These are phyloP conservation scores for Drosophila limbata DNA, from an alignment of 2,888 invertebrate species.

Conservation along the genomic window DNA sequence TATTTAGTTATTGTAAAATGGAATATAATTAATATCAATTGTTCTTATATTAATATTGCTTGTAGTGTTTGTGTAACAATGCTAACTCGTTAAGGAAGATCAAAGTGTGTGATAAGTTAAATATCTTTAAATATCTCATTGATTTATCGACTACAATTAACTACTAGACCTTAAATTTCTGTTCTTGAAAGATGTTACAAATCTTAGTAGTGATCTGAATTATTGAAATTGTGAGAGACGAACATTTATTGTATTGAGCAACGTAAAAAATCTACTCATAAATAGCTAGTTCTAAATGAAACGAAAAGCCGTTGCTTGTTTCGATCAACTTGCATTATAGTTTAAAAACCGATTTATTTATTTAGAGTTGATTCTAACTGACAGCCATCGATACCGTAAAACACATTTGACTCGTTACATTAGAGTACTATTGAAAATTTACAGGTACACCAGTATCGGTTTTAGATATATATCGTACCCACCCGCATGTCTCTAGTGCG, in stretches of 20 bases:
- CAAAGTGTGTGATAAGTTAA: not conserved
- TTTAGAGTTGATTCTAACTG: not conserved
- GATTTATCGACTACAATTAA: not conserved
- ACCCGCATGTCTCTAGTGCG: too few relatives aligned
- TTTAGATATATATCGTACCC: too few relatives aligned
- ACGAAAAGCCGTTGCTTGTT: not conserved
- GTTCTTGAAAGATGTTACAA: not conserved
- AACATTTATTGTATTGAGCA: not conserved
- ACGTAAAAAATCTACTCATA: not conserved
- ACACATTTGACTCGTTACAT: slow-evolving; percentile 3
- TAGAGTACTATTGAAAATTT: slow-evolving; percentile 2
- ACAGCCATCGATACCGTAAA: not conserved
- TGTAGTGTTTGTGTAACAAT: not conserved
- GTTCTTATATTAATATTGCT: not conserved
- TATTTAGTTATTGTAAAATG: not conserved
- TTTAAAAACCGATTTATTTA: slow-evolving; percentile 3
- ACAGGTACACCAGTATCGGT: slow-evolving; percentile 12
- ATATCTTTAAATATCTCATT: not conserved
- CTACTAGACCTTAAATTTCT: not conserved
- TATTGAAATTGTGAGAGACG: not conserved
- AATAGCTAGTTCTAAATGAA: not conserved
- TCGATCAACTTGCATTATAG: not conserved
- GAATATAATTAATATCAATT: not conserved
- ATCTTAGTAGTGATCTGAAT: not conserved
- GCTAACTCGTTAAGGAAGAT: not conserved